Conservation (phyloP, 2,888 invertebrate species). For the Rambutsinella grinnellia region DNA sequence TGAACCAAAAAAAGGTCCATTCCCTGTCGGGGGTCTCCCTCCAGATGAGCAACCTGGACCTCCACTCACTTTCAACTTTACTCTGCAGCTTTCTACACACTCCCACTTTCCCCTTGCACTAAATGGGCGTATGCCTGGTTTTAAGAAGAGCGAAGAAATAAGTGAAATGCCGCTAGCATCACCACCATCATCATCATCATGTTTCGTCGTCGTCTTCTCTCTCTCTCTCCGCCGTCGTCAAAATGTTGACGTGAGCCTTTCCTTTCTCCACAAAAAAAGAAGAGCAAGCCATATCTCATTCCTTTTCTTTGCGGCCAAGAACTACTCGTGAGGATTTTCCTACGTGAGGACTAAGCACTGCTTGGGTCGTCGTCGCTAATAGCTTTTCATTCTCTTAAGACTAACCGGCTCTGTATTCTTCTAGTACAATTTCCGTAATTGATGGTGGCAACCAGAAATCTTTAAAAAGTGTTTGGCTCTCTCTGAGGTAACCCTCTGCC, state of each 20-base stretch:
- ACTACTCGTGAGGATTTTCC: background rate
- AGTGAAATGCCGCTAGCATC: background rate
- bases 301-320: background rate
- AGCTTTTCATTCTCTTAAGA: too few species aligned
- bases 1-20: conserved; percentile 29
- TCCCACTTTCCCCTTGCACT: background rate
- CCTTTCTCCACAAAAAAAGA: background rate
- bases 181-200: background rate
- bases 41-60: too few species aligned
- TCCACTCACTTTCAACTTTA: background rate
- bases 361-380: too few species aligned
- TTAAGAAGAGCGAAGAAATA: background rate
- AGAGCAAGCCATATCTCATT: background rate
- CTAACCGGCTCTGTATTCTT: too few species aligned
- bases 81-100: too few species aligned
- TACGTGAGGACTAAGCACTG: too few species aligned
- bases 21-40: conserved; percentile 17
- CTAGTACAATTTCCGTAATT: too few species aligned
- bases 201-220: too few species aligned
- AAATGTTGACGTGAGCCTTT: background rate
- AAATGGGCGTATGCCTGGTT: background rate
- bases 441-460: too few species aligned
- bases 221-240: too few species aligned
- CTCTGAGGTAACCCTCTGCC: too few species aligned
- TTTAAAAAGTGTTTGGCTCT: too few species aligned